A percentile compares a stretch with the other conserved stretches of the same genome.
Evolutionary conservation across 2,113 vertebrate species (phyloP).

Genomic region (Turdus rufiventris): DNA sequence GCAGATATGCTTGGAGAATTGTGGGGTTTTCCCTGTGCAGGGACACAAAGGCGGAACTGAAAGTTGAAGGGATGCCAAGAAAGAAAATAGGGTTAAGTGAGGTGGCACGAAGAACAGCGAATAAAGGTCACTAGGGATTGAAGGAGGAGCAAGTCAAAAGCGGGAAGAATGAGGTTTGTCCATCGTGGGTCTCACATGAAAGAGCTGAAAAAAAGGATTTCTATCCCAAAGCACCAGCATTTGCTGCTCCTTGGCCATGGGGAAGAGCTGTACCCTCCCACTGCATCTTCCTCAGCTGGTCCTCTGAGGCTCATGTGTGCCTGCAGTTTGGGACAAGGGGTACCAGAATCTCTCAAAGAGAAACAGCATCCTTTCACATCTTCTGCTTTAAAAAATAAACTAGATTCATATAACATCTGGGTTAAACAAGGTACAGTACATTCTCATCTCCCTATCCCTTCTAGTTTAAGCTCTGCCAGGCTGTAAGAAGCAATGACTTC

Average conservation of each 20-base stretch:
- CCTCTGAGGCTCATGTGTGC: neutral
- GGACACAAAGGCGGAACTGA: neutral
- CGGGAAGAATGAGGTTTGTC: neutral
- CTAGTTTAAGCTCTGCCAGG: neutral
- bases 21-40: neutral
- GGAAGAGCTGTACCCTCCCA: neutral
- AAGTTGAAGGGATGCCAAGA: neutral
- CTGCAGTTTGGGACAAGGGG: neutral
- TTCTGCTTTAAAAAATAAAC: neutral
- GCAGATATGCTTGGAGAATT: conserved; percentile 34
- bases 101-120: neutral
- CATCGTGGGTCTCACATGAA: neutral
- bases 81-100: neutral
- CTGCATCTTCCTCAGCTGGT: neutral
- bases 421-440: neutral
- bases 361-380: neutral
- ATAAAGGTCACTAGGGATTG: neutral
- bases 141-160: neutral
- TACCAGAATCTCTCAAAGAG: neutral
- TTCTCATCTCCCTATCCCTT: neutral
- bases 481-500: neutral
- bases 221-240: neutral
- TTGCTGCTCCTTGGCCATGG: rapidly evolving
- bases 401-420: neutral
- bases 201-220: neutral